Conservation (phyloP, 2,797 vertebrate species). For the Paramormyrops hopkinsi region DNA sequence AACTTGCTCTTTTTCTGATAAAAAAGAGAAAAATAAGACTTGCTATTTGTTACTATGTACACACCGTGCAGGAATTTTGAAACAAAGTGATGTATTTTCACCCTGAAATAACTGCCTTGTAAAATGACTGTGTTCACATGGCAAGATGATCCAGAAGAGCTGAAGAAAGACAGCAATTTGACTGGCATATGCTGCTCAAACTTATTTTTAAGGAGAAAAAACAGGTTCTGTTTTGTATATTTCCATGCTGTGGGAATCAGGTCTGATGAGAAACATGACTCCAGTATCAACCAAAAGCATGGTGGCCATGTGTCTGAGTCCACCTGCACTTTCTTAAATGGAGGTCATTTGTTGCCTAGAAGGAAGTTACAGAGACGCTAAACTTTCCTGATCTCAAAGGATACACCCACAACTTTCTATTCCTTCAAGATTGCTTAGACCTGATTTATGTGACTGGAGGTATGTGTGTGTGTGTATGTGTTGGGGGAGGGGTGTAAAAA, state of each 20-base stretch:
- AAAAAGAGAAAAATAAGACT: not conserved
- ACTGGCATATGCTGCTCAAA: not conserved
- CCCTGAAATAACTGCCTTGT: not conserved
- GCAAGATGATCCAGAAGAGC: not conserved
- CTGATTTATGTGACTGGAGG: not conserved
- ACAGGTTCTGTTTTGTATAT: not conserved
- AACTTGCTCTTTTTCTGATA: conserved; percentile 78
- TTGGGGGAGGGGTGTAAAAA: not conserved
- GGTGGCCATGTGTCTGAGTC: not conserved
- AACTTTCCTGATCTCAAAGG: not conserved
- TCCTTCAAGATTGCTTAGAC: not conserved
- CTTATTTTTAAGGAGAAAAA: not conserved
- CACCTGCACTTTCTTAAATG: not conserved
- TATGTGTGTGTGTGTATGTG: not conserved
- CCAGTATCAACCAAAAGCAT: not conserved
- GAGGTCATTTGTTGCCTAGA: not conserved
- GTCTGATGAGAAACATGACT: not conserved
- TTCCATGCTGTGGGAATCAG: not conserved
- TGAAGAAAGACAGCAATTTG: not conserved
- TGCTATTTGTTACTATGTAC: not conserved
- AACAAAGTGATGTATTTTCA: not conserved
- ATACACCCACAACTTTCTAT: not conserved
- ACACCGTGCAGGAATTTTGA: not conserved
- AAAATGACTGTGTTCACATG: not conserved
- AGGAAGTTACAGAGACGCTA: not conserved